A percentile compares a stretch with the other conserved stretches of the same genome.
Conservation (phyloP, 2,797 vertebrate genomes). For the Pristis pectinata region DNA sequence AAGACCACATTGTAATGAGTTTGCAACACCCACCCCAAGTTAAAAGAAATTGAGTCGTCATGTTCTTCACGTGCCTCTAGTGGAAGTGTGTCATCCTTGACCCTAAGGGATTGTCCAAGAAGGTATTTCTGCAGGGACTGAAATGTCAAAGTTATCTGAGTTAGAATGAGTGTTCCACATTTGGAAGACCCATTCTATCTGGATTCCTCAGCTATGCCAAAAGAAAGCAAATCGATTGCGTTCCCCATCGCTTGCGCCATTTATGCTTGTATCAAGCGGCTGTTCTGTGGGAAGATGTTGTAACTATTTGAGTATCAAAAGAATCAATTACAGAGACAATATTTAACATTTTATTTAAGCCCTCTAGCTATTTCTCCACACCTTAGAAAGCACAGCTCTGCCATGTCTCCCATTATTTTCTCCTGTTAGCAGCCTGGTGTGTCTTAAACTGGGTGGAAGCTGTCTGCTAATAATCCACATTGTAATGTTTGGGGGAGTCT, state of each 20-base stretch:
- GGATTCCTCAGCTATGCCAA: neutral
- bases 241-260: neutral
- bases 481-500: neutral
- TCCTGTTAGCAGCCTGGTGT: neutral
- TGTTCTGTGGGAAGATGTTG: neutral
- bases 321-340: neutral
- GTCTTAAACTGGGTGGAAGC: neutral
- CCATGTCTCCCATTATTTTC: neutral
- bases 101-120: too few species aligned
- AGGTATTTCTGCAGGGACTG: too few species aligned
- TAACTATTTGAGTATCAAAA: neutral
- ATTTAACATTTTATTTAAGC: neutral
- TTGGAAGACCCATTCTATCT: neutral
- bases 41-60: too few species aligned
- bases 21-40: too few species aligned
- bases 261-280: neutral
- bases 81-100: too few species aligned
- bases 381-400: neutral
- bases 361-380: too few species aligned
- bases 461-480: neutral
- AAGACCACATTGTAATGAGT: too few species aligned
- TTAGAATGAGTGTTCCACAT: neutral
- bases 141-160: too few species aligned
- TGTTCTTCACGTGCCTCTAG: too few species aligned
- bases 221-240: neutral